Evolutionary conservation across 2,888 invertebrate species (phyloP).

Genomic region (Timema cristinae): DNA sequence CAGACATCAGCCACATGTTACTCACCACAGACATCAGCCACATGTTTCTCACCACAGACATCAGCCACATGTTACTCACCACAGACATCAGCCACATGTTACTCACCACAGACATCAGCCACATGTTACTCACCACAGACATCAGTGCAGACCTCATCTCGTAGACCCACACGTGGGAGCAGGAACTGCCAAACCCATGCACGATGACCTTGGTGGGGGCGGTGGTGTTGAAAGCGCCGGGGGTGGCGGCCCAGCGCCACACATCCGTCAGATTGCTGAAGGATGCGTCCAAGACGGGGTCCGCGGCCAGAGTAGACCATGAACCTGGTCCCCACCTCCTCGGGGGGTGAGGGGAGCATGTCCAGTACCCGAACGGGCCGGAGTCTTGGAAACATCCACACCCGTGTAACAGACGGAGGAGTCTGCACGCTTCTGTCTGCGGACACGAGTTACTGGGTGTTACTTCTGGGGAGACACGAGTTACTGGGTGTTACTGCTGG

Average conservation of each 20-base stretch:
- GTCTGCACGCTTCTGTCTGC: constrained; percentile 70
- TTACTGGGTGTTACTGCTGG: too few relatives aligned
- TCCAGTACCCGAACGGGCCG: constrained; percentile 88
- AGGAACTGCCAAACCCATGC: constrained; percentile 90
- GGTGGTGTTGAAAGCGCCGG: constrained; percentile 61
- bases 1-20: too few relatives aligned
- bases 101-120: not conserved
- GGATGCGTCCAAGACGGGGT: constrained; percentile 61
- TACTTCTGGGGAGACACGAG: too few relatives aligned
- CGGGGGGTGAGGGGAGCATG: constrained; percentile 79
- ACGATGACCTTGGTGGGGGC: constrained; percentile 72
- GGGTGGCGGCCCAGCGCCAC: constrained; percentile 54
- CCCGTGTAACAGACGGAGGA: constrained; percentile 81
- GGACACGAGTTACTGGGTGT: too few relatives aligned
- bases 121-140: constrained; percentile 66
- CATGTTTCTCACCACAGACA: not conserved
- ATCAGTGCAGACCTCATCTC: constrained; percentile 89
- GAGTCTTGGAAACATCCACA: constrained; percentile 87
- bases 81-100: not conserved
- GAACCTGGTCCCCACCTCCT: constrained; percentile 82
- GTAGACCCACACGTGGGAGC: constrained; percentile 89
- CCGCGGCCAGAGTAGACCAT: constrained; percentile 62
- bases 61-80: not conserved
- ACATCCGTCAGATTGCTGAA: constrained; percentile 69
- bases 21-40: not conserved